These are phyloP conservation scores for Lordiphosa stackelbergi DNA, from an alignment of 1,140 invertebrate genomes.

Conservation along the genomic window DNA sequence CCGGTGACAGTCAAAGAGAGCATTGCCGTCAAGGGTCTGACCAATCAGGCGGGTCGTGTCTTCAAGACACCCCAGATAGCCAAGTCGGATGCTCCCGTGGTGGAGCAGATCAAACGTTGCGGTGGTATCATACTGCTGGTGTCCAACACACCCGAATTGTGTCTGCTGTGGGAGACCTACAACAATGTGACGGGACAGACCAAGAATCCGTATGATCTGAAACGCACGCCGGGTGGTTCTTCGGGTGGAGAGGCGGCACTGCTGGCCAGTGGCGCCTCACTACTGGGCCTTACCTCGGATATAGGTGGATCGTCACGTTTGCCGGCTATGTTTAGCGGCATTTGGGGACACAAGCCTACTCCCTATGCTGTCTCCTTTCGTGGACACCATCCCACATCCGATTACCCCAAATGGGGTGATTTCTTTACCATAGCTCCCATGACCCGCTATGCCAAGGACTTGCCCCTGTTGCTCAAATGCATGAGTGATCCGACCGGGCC, in stretches of 20 bases:
- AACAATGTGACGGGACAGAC: conserved; percentile 93
- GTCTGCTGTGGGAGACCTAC: conserved; percentile 91
- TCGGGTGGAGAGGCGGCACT: conserved; percentile 87
- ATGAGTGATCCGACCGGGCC: conserved; percentile 80
- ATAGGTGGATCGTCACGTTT: conserved; percentile 90
- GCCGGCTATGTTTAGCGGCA: conserved; percentile 90
- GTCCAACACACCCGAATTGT: conserved; percentile 95
- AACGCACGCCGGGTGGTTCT: conserved; percentile 85
- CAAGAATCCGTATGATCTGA: conserved; percentile 91
- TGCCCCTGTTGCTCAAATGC: conserved; percentile 85
- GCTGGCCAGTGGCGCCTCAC: conserved; percentile 84
- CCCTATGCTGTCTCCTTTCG: conserved; percentile 81
- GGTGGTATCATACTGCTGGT: conserved; percentile 92
- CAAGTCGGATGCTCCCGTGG: conserved; percentile 84
- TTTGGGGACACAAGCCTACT: conserved; percentile 90
- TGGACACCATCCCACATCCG: conserved; percentile 80
- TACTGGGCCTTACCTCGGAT: conserved; percentile 90
- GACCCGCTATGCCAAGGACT: conserved; percentile 89
- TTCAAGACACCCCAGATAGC: conserved; percentile 80
- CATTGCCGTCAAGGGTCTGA: conserved; percentile 81
- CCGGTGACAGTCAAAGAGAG: conserved; percentile 85
- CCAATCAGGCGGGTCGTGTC: conserved; percentile 79
- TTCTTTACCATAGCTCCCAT: conserved; percentile 88
- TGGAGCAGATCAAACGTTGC: conserved; percentile 83
- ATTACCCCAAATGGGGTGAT: conserved; percentile 80